Base-by-base conservation (phyloP, 1,140 invertebrate species). In the Drosophila nebulosa region DNA sequence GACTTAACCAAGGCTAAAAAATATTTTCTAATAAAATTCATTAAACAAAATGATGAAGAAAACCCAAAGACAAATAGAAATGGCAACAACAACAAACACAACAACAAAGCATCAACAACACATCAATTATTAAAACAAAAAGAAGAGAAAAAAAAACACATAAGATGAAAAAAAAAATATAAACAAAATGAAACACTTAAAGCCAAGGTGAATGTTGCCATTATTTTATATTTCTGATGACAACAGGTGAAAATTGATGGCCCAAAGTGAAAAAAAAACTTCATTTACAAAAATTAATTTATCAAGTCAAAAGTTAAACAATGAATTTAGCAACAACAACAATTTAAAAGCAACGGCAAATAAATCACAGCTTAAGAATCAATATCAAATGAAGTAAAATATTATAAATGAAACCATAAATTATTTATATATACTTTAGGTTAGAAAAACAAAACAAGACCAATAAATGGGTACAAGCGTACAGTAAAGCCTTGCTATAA, bases 201-300 rank as follows among this genome's bases (percentile, higher is more conserved):
- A 55, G 73, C 81, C 78, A 80, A 80, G 78, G 78, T 81, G 79
- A 81, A 81, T 78, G 61, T 65, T 81, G 78, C 78, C 78, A 81
- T 80, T 80, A 77, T 73, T n/a, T n/a, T n/a, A n/a, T 66, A 68
- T 76, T 66, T 80, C 79, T 64, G 64, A 74, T 56, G 65, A 71
- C 64, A 73, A 69, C 78, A 80, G 76, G 73, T 80, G 78, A 70
- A 83, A 83, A 83, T 78, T 83, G 78, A 81, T 83, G 46, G 59
- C 39, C 12, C 26, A 36, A 56, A 72, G 36, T 67, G 51, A 21
- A 57, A 65, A 51, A 64, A 30, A 39, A 30, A 52, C 16, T 59
- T 64, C 62, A 69, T 58, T 55, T 67, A 64, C 69, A 51, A 36
- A 21, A 27, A 53, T 56, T 56, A 68, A 51, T 60, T 22, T 61